phyloP scores from a whole-genome alignment of 1,140 invertebrate genomes.

The Saxidomus purpurata region DNA sequence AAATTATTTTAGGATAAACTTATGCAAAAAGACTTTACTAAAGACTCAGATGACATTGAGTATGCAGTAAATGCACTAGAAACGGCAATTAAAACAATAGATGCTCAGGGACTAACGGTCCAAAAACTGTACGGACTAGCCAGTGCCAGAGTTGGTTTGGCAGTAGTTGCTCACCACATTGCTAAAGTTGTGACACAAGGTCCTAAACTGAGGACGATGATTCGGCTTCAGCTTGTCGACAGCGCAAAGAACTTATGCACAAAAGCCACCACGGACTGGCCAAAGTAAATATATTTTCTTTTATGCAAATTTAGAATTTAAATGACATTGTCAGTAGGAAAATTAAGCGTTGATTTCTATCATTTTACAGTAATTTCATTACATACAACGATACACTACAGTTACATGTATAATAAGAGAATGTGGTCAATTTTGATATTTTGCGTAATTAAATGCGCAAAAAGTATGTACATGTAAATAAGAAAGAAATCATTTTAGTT shows the following conservation, averaged over 20 bases:
- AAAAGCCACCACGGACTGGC: constrained; percentile 65
- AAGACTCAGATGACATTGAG: constrained; percentile 16
- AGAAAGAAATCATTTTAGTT: no score
- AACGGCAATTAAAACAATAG: not conserved
- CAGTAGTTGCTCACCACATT: constrained; percentile 68
- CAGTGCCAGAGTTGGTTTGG: constrained; percentile 70
- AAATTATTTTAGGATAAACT: constrained; percentile 10
- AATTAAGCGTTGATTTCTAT: no score
- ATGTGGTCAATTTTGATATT: no score
- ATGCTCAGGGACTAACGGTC: constrained; percentile 30
- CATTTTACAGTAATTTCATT: no score
- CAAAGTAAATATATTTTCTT: constrained; percentile 44
- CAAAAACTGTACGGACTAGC: constrained; percentile 70
- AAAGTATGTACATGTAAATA: no score
- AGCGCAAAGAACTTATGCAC: constrained; percentile 67
- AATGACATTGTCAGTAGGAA: no score
- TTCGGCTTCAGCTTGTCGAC: constrained; percentile 63
- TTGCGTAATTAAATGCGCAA: no score
- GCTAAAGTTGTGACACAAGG: constrained; percentile 42
- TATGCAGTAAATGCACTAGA: constrained; percentile 26
- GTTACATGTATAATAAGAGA: no score
- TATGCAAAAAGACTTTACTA: constrained; percentile 52
- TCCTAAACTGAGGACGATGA: constrained; percentile 39
- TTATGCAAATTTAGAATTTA: not conserved
- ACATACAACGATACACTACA: no score